Conservation (phyloP, 2,797 vertebrate species). For the Carduelis carduelis region DNA sequence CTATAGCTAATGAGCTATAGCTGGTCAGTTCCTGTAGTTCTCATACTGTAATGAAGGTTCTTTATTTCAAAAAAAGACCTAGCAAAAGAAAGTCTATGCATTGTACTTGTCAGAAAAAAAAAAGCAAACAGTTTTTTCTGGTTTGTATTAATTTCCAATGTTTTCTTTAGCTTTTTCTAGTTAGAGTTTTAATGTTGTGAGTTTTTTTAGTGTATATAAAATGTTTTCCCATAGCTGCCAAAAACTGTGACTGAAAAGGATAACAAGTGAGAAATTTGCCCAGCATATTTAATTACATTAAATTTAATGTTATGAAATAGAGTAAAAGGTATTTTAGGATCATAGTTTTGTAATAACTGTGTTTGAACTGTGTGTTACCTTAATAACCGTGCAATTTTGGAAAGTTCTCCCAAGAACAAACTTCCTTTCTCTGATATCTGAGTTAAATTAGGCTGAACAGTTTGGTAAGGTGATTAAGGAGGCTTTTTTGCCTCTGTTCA, state of each 20-base stretch:
- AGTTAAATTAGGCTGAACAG: background rate
- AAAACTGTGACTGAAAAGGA: background rate
- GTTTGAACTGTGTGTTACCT: background rate
- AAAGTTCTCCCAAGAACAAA: background rate
- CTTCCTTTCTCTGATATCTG: background rate
- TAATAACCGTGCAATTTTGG: background rate
- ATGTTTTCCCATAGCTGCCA: background rate
- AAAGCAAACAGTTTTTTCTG: background rate
- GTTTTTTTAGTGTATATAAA: background rate
- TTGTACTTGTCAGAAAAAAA: background rate
- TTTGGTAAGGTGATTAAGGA: background rate
- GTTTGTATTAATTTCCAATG: background rate
- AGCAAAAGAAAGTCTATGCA: background rate
- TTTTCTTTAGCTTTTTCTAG: background rate
- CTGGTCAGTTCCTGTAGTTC: background rate
- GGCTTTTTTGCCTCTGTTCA: background rate
- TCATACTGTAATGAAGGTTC: background rate
- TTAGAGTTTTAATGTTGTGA: background rate
- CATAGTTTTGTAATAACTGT: background rate
- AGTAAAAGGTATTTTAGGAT: background rate
- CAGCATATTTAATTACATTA: background rate
- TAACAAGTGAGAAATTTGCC: background rate
- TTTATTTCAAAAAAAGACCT: background rate
- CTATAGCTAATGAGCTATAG: background rate
- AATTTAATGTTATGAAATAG: background rate